Evolutionary conservation across 2,888 invertebrate species (phyloP).

Genomic region (Pheosia tremula): DNA sequence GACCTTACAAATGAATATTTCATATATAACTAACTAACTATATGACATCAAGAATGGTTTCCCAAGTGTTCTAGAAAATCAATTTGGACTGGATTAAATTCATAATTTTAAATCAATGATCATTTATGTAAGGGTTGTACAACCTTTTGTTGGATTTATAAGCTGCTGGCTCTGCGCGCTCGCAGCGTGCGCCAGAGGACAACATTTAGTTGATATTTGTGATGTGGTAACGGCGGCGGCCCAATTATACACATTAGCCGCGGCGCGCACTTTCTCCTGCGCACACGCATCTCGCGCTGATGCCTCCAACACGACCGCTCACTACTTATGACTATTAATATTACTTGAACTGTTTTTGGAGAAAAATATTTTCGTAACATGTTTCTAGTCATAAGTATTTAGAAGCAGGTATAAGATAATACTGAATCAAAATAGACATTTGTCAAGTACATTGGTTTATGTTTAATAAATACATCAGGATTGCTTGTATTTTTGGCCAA

Average conservation of each 20-base stretch:
- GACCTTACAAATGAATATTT: no score
- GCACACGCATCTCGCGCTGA: slow-evolving; percentile 17
- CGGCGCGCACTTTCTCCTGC: slow-evolving; percentile 54
- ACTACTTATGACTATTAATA: background rate
- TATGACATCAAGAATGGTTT: no score
- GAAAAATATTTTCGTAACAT: background rate
- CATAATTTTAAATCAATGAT: no score
- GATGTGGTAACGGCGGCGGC: slow-evolving; percentile 48
- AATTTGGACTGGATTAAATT: no score
- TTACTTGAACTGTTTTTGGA: background rate
- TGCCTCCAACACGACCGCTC: slow-evolving; percentile 1
- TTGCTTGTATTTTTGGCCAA: no score
- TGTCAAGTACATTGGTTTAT: no score
- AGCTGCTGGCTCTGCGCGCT: background rate
- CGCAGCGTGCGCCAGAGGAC: slow-evolving; percentile 8
- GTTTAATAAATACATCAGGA: no score
- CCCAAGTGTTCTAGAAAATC: no score
- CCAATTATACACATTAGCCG: slow-evolving; percentile 60
- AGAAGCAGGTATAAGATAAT: background rate
- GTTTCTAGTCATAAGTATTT: background rate
- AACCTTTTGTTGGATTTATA: no score
- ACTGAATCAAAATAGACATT: no score
- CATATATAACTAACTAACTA: no score
- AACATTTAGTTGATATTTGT: slow-evolving; percentile 25
- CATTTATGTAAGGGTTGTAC: no score